These are phyloP conservation scores for Vesta saturnalis DNA, from an alignment of 2,888 invertebrate species.

Conservation along the genomic window DNA sequence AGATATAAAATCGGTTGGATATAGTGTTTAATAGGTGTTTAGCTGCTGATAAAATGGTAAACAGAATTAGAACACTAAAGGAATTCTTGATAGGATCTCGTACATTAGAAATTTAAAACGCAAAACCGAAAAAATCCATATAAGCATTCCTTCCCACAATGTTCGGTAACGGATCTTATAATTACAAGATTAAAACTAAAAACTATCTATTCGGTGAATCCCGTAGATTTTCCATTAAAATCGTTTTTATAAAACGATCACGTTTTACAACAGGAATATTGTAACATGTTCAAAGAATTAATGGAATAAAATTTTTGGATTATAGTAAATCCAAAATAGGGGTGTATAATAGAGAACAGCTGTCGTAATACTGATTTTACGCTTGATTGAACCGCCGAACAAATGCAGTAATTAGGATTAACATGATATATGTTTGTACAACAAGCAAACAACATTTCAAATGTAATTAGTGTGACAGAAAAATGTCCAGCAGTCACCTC, in stretches of 20 bases:
- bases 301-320: conserved; percentile 16
- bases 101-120: not conserved
- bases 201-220: not conserved
- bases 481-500: conserved; percentile 14
- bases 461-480: conserved; percentile 29
- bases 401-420: conserved; percentile 41
- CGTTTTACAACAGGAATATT: not conserved
- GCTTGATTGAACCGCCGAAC: conserved; percentile 35
- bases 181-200: not conserved
- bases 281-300: not conserved
- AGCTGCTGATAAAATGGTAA: too few species aligned
- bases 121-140: not conserved
- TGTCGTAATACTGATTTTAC: conserved; percentile 38
- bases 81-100: too few species aligned
- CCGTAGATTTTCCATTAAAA: not conserved
- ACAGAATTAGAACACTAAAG: too few species aligned
- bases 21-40: too few species aligned
- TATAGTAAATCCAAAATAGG: conserved; percentile 34
- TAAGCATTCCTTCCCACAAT: conserved; percentile 1
- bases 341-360: conserved; percentile 25
- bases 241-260: not conserved
- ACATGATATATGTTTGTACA: conserved; percentile 34
- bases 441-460: conserved; percentile 30
- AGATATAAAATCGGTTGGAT: too few species aligned
- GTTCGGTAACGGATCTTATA: not conserved